Conservation (phyloP, 2,888 invertebrate species). For the Aproaerema taeniolella region DNA sequence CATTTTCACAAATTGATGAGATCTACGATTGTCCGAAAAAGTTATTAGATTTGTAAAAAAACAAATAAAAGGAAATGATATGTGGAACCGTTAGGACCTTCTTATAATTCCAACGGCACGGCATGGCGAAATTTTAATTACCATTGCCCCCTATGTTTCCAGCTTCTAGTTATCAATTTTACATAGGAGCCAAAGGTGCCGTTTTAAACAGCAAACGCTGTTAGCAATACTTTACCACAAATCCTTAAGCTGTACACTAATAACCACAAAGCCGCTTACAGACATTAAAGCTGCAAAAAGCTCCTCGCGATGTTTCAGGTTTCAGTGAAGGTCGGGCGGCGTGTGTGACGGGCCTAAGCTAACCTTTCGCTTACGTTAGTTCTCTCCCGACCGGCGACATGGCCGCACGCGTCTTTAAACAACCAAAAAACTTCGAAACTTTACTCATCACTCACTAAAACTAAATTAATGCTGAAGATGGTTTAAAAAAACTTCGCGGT, state of each 20-base stretch:
- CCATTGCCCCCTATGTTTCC: no score
- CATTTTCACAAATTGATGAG: no score
- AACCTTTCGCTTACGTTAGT: slow-evolving; percentile 1
- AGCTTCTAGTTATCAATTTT: no score
- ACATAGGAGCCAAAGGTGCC: no score
- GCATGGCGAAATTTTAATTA: no score
- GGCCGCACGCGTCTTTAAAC: slow-evolving; percentile 26
- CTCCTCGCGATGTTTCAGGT: slow-evolving; percentile 26
- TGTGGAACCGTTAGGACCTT: no score
- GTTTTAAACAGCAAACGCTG: no score
- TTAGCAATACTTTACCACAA: not conserved
- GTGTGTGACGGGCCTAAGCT: not conserved
- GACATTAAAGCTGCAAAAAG: slow-evolving; percentile 31
- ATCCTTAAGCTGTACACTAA: slow-evolving; percentile 35
- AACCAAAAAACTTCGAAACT: slow-evolving; percentile 17
- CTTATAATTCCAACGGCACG: no score
- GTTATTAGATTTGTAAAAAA: no score
- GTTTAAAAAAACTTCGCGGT: no score
- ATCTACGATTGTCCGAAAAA: no score
- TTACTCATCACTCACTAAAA: slow-evolving; percentile 2
- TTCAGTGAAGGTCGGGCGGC: slow-evolving; percentile 22
- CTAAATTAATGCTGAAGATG: not conserved
- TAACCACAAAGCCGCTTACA: slow-evolving; percentile 49
- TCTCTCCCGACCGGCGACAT: slow-evolving; percentile 20
- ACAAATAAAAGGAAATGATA: no score